Evolutionary conservation across 2,113 vertebrate species (phyloP).

Genomic region (Syngnathoides biaculeatus): DNA sequence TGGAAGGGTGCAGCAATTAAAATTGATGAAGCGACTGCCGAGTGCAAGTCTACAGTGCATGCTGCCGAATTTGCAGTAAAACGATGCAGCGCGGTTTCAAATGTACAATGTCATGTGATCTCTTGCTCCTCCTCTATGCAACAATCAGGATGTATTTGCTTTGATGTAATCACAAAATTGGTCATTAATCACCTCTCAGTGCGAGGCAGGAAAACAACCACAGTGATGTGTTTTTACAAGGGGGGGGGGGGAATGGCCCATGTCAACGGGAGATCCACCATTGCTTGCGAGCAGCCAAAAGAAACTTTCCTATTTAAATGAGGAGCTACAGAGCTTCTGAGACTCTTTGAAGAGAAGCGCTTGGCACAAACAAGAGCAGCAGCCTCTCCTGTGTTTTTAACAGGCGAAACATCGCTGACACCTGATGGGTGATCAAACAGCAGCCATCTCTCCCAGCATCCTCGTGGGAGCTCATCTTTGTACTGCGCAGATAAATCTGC

Average conservation of each 20-base stretch:
- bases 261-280: slow-evolving; percentile 71
- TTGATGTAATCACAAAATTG: slow-evolving; percentile 3
- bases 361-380: slow-evolving; percentile 72
- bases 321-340: slow-evolving; percentile 66
- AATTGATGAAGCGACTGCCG: slow-evolving; percentile 29
- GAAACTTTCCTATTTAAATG: slow-evolving; percentile 76
- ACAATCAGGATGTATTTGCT: slow-evolving; percentile 67
- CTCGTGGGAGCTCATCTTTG: slow-evolving; percentile 70
- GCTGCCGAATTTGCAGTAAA: slow-evolving; percentile 19
- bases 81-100: slow-evolving; percentile 32
- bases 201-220: slow-evolving; percentile 55
- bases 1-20: slow-evolving; percentile 46
- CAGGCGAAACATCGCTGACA: slow-evolving; percentile 74
- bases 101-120: slow-evolving; percentile 20
- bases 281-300: slow-evolving; percentile 55
- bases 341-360: slow-evolving; percentile 74
- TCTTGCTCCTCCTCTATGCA: slow-evolving; percentile 36
- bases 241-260: slow-evolving; percentile 54
- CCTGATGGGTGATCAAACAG: slow-evolving; percentile 79
- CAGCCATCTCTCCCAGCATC: slow-evolving; percentile 63
- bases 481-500: slow-evolving; percentile 64
- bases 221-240: slow-evolving; percentile 53
- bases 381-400: slow-evolving; percentile 74
- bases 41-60: neutral
- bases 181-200: slow-evolving; percentile 73